Base-by-base conservation (phyloP, 2,113 vertebrate genomes). In the Sprattus sprattus region DNA sequence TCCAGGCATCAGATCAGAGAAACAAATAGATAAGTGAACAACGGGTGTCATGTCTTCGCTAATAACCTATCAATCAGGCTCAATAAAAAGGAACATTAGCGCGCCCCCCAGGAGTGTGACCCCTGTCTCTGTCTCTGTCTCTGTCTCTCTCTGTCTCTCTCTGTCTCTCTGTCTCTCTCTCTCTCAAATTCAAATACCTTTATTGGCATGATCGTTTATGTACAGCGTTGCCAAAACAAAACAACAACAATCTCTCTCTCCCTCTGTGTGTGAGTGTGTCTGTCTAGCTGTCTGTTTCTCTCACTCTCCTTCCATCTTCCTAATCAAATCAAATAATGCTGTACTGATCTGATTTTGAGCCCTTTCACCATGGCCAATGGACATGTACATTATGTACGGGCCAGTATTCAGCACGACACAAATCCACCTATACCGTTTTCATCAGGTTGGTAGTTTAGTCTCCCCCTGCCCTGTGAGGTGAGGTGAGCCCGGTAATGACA, bases 331-430 rank as follows among this genome's bases (percentile, higher is more conserved):
- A 78, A 78, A 78, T 16, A 39, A 13, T 78, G 11, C 13, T 44
- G 13, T 15, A 9, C 47, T 39, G 28, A 39, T 18, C 32, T 16
- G 22, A 49, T 52, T 0, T 15, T 52, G 7, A 15, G 50, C 50
- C 50, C 11, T 52, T 52, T 52, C 50, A 52, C 50, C 50, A 52
- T 52, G 11, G 50, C 6, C 49, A 82, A 82, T 20, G 32, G 7
- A 60, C 50, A 75, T 85, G 44, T 18, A 52, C 84, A 11, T 45
- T 75, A 84, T 16, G 16, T 47, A 20, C 71, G 46, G 46, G 86
- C 83, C 81, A 52, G 64, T 52, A 83, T 13, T 54, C 11, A 83
- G 84, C 89, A 87, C 15, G 2, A 71, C n/a, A 71, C 64, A 11
- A 4, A 64, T 18, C 1, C 20, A 64, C 57, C n/a, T 25, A 32